phyloP scores from a whole-genome alignment of 2,888 invertebrate genomes.

The Hydraecia micacea region DNA sequence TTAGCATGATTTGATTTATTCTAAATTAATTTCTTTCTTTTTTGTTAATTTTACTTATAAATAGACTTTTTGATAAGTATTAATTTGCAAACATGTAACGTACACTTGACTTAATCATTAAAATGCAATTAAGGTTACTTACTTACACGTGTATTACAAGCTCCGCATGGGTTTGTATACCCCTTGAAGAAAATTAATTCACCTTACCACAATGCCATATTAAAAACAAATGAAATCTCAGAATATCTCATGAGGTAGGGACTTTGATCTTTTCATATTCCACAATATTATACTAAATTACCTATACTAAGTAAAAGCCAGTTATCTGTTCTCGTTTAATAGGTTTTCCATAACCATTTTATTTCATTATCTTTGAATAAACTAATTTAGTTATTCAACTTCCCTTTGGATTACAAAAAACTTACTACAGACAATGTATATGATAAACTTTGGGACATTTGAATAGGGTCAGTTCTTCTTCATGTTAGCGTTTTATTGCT shows the following conservation, averaged over 20 bases:
- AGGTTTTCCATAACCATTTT: constrained; percentile 46
- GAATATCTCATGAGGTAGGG: neutral
- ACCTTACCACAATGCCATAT: neutral
- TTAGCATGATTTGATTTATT: neutral
- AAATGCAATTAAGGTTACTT: constrained; percentile 34
- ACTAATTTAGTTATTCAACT: constrained; percentile 30
- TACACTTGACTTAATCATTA: constrained; percentile 10
- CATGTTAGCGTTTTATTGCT: neutral
- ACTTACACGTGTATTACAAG: neutral
- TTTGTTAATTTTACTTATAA: neutral
- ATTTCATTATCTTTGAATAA: constrained; percentile 43
- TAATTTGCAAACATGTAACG: neutral
- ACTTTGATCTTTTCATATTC: neutral
- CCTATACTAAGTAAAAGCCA: constrained; percentile 1
- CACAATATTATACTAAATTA: constrained; percentile 7
- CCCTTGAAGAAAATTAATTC: neutral
- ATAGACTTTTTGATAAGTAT: neutral
- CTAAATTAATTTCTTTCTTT: no score
- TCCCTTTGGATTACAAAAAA: constrained; percentile 33
- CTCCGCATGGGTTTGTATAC: neutral
- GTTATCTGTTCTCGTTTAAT: constrained; percentile 21
- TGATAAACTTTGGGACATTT: constrained; percentile 33
- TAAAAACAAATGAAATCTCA: no score
- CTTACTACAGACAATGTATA: constrained; percentile 20
- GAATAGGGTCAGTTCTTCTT: constrained; percentile 19